Base-by-base conservation (phyloP, 2,797 vertebrate species). In the Amniataba percoides region DNA sequence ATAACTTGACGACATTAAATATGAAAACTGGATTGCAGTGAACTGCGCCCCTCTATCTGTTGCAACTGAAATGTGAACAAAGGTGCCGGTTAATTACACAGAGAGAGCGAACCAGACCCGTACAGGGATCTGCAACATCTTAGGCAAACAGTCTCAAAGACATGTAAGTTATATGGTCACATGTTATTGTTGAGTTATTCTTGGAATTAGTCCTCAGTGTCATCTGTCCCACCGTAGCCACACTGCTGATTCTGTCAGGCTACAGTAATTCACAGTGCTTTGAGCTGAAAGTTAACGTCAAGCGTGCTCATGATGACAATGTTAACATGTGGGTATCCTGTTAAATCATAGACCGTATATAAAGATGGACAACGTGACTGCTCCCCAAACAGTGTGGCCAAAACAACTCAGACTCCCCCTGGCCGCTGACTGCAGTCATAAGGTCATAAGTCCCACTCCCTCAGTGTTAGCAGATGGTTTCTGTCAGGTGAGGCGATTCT, bases 1-100 rank as follows among this genome's bases (percentile, higher is more conserved):
- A 90, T 82, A 82, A 74, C 67, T 67, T 2, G 0, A 71, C 73
- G 62, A 71, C 71, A 73, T 75, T 79, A 63, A 78, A 82, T 72
- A 72, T 71, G 67, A 76, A 82, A 82, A 67, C 31, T 25, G 23
- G 19, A 74, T 64, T 53, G 34, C 15, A 45, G 40, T 70, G 40
- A 74, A 73, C 45, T 68, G 53, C 57, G 25, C 45, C 46, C 7
- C 51, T 51, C 40, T 51, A 40, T 78, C 40, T 70, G 43, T 43
- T 60, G 19, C 5, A 15, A 60, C 14, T 69, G 56, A 61, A 76
- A 78, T 62, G 36, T 48, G 69, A 86, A 82, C 45, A 83, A 80
- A 70, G 16, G 56, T 79, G 51, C 23, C 21, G 39, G 2, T 75
- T 86, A 57, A 74, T 87, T 76, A 79, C 39, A 70, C 34, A 81